Evolutionary conservation across 2,797 vertebrate species (phyloP).

Genomic region (Lemur catta): DNA sequence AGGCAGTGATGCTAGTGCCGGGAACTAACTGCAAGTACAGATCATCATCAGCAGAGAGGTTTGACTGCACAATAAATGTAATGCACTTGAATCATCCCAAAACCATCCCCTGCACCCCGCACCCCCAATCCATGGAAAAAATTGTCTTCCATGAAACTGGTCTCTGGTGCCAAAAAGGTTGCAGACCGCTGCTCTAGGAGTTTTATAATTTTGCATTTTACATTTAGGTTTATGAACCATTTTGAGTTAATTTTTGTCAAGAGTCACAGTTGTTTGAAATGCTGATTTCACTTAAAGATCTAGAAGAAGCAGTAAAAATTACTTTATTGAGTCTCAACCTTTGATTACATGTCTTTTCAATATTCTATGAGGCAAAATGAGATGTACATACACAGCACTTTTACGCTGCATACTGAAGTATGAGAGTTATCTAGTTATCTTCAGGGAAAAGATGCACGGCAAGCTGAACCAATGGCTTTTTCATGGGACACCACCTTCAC

Average conservation of each 20-base stretch:
- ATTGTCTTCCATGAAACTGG: too few species aligned
- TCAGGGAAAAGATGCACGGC: neutral
- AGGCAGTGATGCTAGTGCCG: too few species aligned
- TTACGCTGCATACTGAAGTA: neutral
- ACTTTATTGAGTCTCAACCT: constrained; percentile 1
- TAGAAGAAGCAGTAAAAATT: neutral
- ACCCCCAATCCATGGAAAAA: too few species aligned
- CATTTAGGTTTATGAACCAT: neutral
- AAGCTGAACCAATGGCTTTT: neutral
- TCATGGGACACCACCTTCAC: neutral
- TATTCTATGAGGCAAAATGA: neutral
- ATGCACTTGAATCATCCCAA: too few species aligned
- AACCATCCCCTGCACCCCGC: too few species aligned
- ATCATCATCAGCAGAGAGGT: too few species aligned
- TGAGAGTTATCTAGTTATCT: neutral
- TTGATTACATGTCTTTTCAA: neutral
- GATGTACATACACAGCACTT: neutral
- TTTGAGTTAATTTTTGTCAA: neutral
- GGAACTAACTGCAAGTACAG: too few species aligned
- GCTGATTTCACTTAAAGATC: neutral
- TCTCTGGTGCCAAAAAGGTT: too few species aligned
- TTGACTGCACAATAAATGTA: too few species aligned
- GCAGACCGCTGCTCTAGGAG: neutral
- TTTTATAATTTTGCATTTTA: neutral
- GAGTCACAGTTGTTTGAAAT: neutral